Percentiles rank a stretch among this genome's conserved stretches.
These are phyloP conservation scores for Lordiphosa collinella DNA, from an alignment of 1,140 invertebrate genomes.

Conservation along the genomic window DNA sequence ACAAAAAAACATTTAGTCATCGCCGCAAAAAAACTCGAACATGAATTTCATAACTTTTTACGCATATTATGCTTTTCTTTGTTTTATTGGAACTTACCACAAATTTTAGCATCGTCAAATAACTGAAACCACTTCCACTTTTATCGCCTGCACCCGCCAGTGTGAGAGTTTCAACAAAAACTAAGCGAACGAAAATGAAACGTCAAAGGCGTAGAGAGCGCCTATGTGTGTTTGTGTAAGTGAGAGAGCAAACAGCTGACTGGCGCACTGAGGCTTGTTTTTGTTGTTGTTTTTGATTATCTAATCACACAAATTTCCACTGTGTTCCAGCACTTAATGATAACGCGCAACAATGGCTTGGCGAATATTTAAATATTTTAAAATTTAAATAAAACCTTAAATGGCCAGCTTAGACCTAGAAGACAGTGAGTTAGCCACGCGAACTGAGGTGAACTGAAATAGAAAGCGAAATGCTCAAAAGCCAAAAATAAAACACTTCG, in stretches of 20 bases:
- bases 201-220: conserved; percentile 30
- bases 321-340: no score
- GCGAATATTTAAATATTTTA: neutral
- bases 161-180: conserved; percentile 26
- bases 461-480: neutral
- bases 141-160: conserved; percentile 54
- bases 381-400: no score
- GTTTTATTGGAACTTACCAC: conserved; percentile 36
- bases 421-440: no score
- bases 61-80: no score
- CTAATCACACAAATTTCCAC: conserved; percentile 15
- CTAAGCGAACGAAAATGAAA: conserved; percentile 21
- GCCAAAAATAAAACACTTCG: conserved; percentile 40
- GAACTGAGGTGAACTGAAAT: neutral
- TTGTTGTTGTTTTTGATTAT: conserved; percentile 15
- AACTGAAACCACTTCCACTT: conserved; percentile 31
- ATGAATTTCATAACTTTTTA: no score
- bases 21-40: conserved; percentile 33
- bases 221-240: conserved; percentile 5
- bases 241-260: conserved; percentile 47
- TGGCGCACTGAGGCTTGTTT: conserved; percentile 28
- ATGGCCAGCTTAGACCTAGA: no score
- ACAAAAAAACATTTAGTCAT: conserved; percentile 32
- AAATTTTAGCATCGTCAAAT: conserved; percentile 60
- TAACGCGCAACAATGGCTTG: neutral